A percentile compares a stretch with the other conserved stretches of the same genome.
Evolutionary conservation across 2,113 vertebrate species (phyloP).

Genomic region (Genyomyrus donnyi): DNA sequence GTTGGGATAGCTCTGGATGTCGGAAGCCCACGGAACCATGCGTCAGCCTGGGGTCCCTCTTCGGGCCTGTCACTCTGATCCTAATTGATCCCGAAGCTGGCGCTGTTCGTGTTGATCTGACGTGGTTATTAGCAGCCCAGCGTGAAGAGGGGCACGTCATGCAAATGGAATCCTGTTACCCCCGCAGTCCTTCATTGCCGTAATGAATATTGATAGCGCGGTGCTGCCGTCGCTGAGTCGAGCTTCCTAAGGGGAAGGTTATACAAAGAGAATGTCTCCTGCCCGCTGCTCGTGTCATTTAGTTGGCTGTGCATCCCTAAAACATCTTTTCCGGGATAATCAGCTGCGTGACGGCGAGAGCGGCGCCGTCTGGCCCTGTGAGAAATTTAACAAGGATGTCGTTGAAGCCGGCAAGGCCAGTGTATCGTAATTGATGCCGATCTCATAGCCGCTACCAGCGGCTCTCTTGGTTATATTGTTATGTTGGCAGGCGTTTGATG

Average conservation of each 20-base stretch:
- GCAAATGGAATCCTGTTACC: conserved; percentile 20
- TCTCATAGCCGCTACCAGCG: background rate
- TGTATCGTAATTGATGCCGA: conserved; percentile 17
- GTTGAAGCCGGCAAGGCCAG: conserved; percentile 23
- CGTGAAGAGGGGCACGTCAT: conserved; percentile 13
- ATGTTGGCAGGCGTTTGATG: background rate
- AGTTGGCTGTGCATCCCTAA: conserved; percentile 29
- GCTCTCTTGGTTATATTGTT: background rate
- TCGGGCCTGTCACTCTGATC: conserved; percentile 1
- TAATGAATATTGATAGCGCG: conserved; percentile 33
- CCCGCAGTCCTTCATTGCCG: background rate
- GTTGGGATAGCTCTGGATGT: background rate
- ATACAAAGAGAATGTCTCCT: conserved; percentile 10
- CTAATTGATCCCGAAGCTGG: conserved; percentile 36
- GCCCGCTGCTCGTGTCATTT: conserved; percentile 21
- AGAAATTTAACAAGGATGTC: conserved; percentile 30
- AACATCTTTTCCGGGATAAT: conserved; percentile 34
- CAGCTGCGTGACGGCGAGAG: conserved; percentile 28
- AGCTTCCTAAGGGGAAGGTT: conserved; percentile 8
- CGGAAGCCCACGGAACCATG: background rate
- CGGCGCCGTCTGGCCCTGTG: conserved; percentile 27
- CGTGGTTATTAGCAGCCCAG: conserved; percentile 13
- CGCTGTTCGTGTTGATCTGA: conserved; percentile 15
- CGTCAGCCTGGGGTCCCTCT: background rate
- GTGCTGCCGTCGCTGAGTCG: background rate